Base-by-base conservation (phyloP, 2,113 vertebrate genomes). In the Pterophyllum scalare region DNA sequence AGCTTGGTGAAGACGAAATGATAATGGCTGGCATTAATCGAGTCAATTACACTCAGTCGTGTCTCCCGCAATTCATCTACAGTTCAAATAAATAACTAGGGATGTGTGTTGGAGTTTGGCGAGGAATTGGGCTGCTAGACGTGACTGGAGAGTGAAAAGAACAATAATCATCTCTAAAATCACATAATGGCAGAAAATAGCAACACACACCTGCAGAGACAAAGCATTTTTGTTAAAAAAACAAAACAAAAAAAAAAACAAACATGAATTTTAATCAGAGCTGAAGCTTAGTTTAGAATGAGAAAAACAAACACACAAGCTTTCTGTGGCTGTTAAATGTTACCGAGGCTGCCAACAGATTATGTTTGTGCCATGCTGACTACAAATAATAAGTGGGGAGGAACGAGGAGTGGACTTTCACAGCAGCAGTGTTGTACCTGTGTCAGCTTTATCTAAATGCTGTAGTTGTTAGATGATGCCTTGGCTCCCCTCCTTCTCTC, bases 1-100 rank as follows among this genome's bases (percentile, higher is more conserved):
- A 92, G 91, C 92, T 92, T 35, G 81, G 81, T 77, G 84, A 86
- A 77, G 91, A 92, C 79, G 84, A 92, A 91, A 93, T 87, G 88
- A 94, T 92, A 93, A 94, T 92, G 88, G 91, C 88, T 93, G 91
- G 94, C 93, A 89, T 92, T 94, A 94, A 95, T 95, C 90, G 90
- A 93, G 91, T 94, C 91, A 93, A 93, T 94, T 95, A 93, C 93
- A 82, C 84, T 38, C 88, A 94, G 80, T 65, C 70, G 77, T 90
- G 93, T 94, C 93, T 89, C 93, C 76, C 79, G 19, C 92, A 94
- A 93, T 95, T 90, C 89, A 86, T 91, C 85, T 85, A 58, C 80
- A 13, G 84, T 64, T 93, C 85, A 85, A 85, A 90, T 91, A 91
- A 92, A 92, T 92, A 92, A 90, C 85, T 82, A 59, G 57, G 84